These are phyloP conservation scores for Ochropacha duplaris DNA, from an alignment of 2,888 invertebrate species.

Conservation along the genomic window DNA sequence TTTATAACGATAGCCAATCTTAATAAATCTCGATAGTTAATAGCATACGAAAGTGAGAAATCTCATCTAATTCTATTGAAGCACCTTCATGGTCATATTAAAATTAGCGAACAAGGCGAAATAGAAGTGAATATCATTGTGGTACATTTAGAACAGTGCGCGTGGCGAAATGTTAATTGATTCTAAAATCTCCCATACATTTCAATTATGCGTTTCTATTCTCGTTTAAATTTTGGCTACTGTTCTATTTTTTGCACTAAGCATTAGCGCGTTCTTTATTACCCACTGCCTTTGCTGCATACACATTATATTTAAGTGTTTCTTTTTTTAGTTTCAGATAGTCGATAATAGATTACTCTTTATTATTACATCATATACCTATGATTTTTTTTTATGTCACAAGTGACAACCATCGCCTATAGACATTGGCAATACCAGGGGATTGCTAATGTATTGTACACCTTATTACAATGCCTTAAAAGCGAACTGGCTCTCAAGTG, in stretches of 20 bases:
- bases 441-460: too few relatives aligned
- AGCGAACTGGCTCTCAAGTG: too few relatives aligned
- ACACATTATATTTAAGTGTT: too few relatives aligned
- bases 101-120: constrained; percentile 7
- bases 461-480: too few relatives aligned
- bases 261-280: background rate
- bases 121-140: constrained; percentile 19
- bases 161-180: constrained; percentile 41
- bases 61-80: background rate
- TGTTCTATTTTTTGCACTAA: constrained; percentile 3
- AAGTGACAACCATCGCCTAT: too few relatives aligned
- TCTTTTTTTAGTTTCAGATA: background rate
- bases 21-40: background rate
- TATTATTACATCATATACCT: too few relatives aligned
- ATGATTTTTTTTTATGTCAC: too few relatives aligned
- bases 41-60: background rate
- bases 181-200: constrained; percentile 18
- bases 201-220: constrained; percentile 11
- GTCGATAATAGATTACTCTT: too few relatives aligned
- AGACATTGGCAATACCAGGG: too few relatives aligned
- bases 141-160: constrained; percentile 23
- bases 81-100: constrained; percentile 4
- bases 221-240: constrained; percentile 5
- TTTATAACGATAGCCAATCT: background rate
- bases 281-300: background rate